A percentile compares a stretch with the other conserved stretches of the same genome.
phyloP scores from a whole-genome alignment of 2,797 vertebrate species.

The Sebastes diploproa region DNA sequence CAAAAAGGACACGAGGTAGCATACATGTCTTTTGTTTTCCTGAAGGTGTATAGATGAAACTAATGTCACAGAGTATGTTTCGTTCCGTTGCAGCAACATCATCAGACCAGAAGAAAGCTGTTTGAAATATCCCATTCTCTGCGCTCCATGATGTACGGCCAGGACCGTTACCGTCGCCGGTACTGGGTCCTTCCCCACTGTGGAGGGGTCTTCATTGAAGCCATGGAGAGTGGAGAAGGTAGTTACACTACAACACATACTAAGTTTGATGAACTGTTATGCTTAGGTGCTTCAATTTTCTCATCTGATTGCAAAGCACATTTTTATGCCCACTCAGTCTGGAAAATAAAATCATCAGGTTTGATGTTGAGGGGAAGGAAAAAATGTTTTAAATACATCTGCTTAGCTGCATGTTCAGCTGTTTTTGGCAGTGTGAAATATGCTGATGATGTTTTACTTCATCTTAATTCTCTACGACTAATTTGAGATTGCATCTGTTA shows the following conservation, averaged over 20 bases:
- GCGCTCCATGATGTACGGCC: constrained; percentile 97
- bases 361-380: background rate
- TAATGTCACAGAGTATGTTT: constrained; percentile 15
- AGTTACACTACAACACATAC: constrained; percentile 30
- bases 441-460: constrained; percentile 19
- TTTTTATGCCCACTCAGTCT: background rate
- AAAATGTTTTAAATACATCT: constrained; percentile 6
- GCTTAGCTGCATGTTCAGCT: constrained; percentile 8
- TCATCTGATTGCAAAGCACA: background rate
- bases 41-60: constrained; percentile 19
- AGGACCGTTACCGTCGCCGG: constrained; percentile 94
- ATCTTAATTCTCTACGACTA: constrained; percentile 19
- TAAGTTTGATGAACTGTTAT: background rate
- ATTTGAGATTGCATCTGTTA: constrained; percentile 36
- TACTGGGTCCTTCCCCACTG: constrained; percentile 99
- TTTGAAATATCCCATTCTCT: constrained; percentile 96
- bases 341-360: background rate
- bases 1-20: background rate
- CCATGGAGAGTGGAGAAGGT: constrained; percentile 99
- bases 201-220: constrained; percentile 96
- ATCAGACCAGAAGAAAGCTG: constrained; percentile 94
- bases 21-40: constrained; percentile 21
- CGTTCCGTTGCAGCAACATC: constrained; percentile 89
- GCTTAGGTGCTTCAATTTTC: background rate
- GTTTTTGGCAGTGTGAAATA: constrained; percentile 18